Evolutionary conservation across 2,888 invertebrate genomes (phyloP), one percentile per base, ranked within the genome.

Genomic region (Torymus auratus): DNA sequence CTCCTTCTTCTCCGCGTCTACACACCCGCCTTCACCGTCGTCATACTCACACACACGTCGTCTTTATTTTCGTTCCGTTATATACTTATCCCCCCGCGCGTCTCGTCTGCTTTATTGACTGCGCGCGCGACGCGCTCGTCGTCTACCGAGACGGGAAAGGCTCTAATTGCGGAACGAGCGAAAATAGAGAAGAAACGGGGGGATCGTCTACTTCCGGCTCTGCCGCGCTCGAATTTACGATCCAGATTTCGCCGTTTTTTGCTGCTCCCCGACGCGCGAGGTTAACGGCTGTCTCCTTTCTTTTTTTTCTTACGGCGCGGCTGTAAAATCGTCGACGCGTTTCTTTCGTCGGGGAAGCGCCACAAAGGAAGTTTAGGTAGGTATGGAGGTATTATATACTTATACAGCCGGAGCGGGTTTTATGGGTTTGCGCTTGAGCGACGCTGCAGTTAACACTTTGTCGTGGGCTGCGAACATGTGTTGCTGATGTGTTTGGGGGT

Each of bases 101-200:
- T 41, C 41, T 58, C n/a, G n/a, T n/a, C 60, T 50, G 15, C 53
- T 75, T 41, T 69, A 76, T 76, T 62, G 69, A 69, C 68, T 61
- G 64, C 28, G 28, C 15, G 64, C 12, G 64, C 41, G 58, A 10
- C 0, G 14, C 20, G 68, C 7, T 60, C 15, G 14, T 68, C 71
- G 14, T 20, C 52, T 52, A 58, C n/a, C 13, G 23, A 50, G 52
- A 28, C 14, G 58, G 50, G 52, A 65, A 52, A 15, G 58, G 56
- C 69, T 70, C 80, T 80, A 75, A 80, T 71, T 76, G 65, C 75
- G 65, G 67, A 75, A 71, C 41, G 71, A 70, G 80, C 71, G 67
- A 76, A 71, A 80, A 80, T 80, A 80, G 80, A 75, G 61, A 60
- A 71, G 71, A 41, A 67, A 60, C 61, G 64, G 56, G 65, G 15